phyloP scores from a whole-genome alignment of 2,888 invertebrate genomes.

The Parascotia fuliginaria region DNA sequence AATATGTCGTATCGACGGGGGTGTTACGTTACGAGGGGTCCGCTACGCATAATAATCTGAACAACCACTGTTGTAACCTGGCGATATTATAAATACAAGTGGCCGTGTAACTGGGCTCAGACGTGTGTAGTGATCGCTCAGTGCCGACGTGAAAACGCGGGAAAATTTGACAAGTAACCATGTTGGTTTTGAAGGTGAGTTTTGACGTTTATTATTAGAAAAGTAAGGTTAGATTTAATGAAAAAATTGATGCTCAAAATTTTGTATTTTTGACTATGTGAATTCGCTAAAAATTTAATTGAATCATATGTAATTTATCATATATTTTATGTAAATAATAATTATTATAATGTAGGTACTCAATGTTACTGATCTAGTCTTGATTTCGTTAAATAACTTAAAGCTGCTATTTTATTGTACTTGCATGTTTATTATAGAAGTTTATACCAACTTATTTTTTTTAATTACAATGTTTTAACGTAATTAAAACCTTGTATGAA shows the following conservation, averaged over 20 bases:
- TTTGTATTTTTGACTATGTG: too few relatives aligned
- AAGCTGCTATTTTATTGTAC: too few relatives aligned
- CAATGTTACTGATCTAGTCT: too few relatives aligned
- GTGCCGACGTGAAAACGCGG: slow-evolving; percentile 68
- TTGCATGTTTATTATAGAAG: too few relatives aligned
- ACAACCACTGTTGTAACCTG: slow-evolving; percentile 68
- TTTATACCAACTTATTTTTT: too few relatives aligned
- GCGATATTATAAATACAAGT: slow-evolving; percentile 84
- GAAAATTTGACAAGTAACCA: slow-evolving; percentile 73
- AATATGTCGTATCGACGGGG: slow-evolving; percentile 50
- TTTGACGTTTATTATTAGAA: slow-evolving; percentile 29
- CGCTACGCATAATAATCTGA: slow-evolving; percentile 77
- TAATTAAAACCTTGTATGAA: too few relatives aligned
- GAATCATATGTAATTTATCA: too few relatives aligned
- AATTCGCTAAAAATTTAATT: too few relatives aligned
- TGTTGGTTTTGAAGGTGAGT: slow-evolving; percentile 82
- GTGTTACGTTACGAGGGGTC: slow-evolving; percentile 74
- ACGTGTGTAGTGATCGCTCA: slow-evolving; percentile 64
- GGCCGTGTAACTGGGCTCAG: slow-evolving; percentile 59
- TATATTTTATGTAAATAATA: background rate
- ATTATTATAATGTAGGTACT: background rate
- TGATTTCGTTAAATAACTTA: slow-evolving; percentile 5
- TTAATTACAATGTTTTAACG: too few relatives aligned
- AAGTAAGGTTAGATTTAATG: too few relatives aligned
- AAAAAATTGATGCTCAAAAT: too few relatives aligned